phyloP scores from a whole-genome alignment of 2,888 invertebrate genomes.

The Dynastes hyllus region DNA sequence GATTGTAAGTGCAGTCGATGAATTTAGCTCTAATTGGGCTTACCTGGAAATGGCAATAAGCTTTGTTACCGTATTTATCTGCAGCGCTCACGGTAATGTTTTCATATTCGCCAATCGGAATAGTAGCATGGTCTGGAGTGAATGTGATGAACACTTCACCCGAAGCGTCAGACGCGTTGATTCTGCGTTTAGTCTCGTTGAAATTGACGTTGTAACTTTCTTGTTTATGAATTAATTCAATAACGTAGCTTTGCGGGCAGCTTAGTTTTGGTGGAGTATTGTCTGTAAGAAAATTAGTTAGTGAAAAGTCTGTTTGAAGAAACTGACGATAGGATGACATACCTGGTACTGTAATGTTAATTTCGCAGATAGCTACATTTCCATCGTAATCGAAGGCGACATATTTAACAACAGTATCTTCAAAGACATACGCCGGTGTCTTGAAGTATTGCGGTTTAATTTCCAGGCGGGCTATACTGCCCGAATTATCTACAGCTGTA shows the following conservation, averaged over 20 bases:
- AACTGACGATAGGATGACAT: constrained; percentile 41
- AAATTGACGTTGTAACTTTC: constrained; percentile 94
- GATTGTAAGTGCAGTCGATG: background rate
- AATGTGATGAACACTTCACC: constrained; percentile 90
- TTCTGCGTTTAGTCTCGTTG: constrained; percentile 88
- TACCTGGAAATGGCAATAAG: constrained; percentile 94
- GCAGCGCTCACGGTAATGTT: constrained; percentile 93
- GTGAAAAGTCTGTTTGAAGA: constrained; percentile 8
- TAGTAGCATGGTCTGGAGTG: constrained; percentile 87
- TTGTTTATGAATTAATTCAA: constrained; percentile 91
- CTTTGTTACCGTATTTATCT: constrained; percentile 91
- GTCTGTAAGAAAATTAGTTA: constrained; percentile 72
- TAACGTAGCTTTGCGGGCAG: constrained; percentile 95
- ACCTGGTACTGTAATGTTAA: constrained; percentile 93
- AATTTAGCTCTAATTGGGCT: constrained; percentile 33
- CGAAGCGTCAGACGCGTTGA: constrained; percentile 91
- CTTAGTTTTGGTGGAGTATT: constrained; percentile 92
- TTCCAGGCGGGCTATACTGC: constrained; percentile 93
- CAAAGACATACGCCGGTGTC: constrained; percentile 90
- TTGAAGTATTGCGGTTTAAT: constrained; percentile 93
- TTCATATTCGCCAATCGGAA: constrained; percentile 90
- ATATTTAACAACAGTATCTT: constrained; percentile 94
- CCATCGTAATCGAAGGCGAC: constrained; percentile 98
- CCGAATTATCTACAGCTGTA: constrained; percentile 95
- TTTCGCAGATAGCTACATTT: constrained; percentile 97